phyloP scores from a whole-genome alignment of 1,140 invertebrate genomes.

The Hormaphis cornu region DNA sequence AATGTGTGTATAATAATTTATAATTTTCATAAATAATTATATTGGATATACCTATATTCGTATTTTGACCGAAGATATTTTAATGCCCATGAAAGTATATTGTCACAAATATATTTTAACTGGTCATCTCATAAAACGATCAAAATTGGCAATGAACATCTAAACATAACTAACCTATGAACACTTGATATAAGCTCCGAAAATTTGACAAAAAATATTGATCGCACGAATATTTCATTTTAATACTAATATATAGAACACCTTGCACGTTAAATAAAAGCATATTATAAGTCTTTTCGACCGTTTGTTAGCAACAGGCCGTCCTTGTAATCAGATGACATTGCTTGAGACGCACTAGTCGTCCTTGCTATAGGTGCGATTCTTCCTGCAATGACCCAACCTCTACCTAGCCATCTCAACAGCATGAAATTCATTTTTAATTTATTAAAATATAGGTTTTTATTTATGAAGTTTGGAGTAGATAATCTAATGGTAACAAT shows the following conservation, averaged over 20 bases:
- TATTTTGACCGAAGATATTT: no score
- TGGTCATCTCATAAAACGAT: no score
- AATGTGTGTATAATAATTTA: no score
- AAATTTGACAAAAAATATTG: not conserved
- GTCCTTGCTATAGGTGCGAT: slow-evolving; percentile 24
- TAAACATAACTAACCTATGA: no score
- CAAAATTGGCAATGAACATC: no score
- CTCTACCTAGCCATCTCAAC: not conserved
- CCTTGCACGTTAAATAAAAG: slow-evolving; percentile 9
- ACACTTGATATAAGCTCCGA: no score
- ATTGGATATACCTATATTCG: no score
- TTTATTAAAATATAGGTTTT: not conserved
- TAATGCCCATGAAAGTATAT: no score
- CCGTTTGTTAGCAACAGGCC: slow-evolving; percentile 9
- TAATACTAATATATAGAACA: not conserved
- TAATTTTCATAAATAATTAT: no score
- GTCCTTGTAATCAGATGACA: slow-evolving; percentile 24
- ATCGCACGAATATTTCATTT: not conserved
- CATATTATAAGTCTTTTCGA: slow-evolving; percentile 19
- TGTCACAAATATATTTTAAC: no score
- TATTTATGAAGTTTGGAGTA: not conserved
- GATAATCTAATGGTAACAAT: not conserved
- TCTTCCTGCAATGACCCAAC: slow-evolving; percentile 23
- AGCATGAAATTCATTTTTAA: not conserved
- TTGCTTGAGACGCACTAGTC: slow-evolving; percentile 22